A percentile compares a stretch with the other conserved stretches of the same genome.
phyloP scores from a whole-genome alignment of 2,888 invertebrate species.

The Ceratothoa steindachneri region DNA sequence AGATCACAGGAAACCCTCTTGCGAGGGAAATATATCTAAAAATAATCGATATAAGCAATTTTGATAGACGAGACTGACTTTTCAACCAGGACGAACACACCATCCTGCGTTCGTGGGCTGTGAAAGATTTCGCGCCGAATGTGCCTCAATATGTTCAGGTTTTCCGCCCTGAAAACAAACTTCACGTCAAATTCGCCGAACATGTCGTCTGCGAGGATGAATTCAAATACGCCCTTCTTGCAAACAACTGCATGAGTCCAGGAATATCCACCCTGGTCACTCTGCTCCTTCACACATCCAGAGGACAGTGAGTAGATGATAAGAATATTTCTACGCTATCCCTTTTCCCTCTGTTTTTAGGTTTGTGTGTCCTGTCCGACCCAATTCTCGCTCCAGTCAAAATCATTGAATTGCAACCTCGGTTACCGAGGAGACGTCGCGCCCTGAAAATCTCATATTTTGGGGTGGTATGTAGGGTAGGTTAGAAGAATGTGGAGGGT shows the following conservation, averaged over 20 bases:
- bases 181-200: conserved; percentile 98
- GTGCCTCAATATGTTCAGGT: conserved; percentile 98
- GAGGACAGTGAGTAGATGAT: conserved; percentile 96
- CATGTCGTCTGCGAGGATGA: conserved; percentile 98
- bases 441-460: no score
- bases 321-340: neutral
- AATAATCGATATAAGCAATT: no score
- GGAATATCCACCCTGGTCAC: conserved; percentile 96
- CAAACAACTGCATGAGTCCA: conserved; percentile 97
- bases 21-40: no score
- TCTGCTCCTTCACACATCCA: conserved; percentile 87
- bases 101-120: conserved; percentile 87
- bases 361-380: neutral
- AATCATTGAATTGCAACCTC: no score
- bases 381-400: no score
- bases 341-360: neutral
- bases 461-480: no score
- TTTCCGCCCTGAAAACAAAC: conserved; percentile 94
- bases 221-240: conserved; percentile 94
- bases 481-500: no score
- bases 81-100: conserved; percentile 72
- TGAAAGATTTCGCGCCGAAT: conserved; percentile 93
- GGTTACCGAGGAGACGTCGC: no score
- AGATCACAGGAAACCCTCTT: no score
- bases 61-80: no score